phyloP scores from a whole-genome alignment of 2,113 vertebrate genomes.

The Turdus rufiventris region DNA sequence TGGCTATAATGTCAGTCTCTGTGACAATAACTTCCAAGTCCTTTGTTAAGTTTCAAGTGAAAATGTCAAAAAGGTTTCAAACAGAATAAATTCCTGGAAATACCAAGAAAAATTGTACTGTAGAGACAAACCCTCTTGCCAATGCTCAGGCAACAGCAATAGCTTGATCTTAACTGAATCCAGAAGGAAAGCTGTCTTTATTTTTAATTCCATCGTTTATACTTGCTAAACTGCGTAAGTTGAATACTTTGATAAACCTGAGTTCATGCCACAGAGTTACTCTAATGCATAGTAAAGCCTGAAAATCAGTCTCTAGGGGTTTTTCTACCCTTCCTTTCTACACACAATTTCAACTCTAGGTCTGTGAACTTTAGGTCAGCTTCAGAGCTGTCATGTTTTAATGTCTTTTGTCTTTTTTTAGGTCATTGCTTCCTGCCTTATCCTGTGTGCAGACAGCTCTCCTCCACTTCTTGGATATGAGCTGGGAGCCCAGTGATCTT shows the following conservation, averaged over 20 bases:
- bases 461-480: constrained; percentile 92
- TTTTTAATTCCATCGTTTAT: background rate
- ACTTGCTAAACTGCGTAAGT: background rate
- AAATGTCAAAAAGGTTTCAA: background rate
- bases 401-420: constrained; percentile 35
- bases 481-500: constrained; percentile 89
- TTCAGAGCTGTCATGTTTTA: background rate
- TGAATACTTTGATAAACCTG: background rate
- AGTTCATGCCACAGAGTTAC: background rate
- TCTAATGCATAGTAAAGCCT: background rate
- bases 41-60: background rate
- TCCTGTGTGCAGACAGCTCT: constrained; percentile 92
- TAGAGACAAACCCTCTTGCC: background rate
- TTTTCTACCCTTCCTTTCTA: background rate
- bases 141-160: background rate
- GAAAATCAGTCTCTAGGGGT: background rate
- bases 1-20: background rate
- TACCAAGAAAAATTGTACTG: background rate
- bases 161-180: background rate
- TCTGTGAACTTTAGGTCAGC: background rate
- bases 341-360: background rate
- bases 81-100: background rate
- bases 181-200: background rate
- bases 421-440: constrained; percentile 87
- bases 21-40: background rate